Conservation (phyloP, 2,113 vertebrate species). For the Onychostoma macrolepis region DNA sequence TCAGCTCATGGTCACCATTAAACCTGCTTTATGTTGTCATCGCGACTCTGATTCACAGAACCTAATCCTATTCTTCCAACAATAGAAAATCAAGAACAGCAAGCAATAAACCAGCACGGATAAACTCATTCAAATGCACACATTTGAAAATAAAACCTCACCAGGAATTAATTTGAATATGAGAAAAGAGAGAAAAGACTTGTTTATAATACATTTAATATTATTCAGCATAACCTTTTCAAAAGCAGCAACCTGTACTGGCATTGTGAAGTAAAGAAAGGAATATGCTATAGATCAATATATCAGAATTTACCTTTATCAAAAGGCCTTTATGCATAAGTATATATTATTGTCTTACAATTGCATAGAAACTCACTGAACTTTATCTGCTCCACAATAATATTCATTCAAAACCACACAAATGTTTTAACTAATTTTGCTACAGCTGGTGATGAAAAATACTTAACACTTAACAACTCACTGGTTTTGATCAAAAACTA, state of each 20-base stretch:
- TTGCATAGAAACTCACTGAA: not conserved
- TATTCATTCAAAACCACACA: not conserved
- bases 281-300: not conserved
- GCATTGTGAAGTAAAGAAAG: not conserved
- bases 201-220: not conserved
- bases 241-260: not conserved
- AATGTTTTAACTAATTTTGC: not conserved
- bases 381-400: not conserved
- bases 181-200: not conserved
- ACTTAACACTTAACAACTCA: not conserved
- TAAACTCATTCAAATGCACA: not conserved
- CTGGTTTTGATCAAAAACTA: not conserved
- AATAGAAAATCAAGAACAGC: conserved; percentile 2
- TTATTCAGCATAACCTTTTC: not conserved
- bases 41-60: not conserved
- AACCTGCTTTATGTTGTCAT: not conserved
- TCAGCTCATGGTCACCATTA: not conserved
- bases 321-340: not conserved
- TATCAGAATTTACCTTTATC: not conserved
- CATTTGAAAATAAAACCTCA: not conserved
- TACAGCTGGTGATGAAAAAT: not conserved
- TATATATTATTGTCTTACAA: not conserved
- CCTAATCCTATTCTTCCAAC: not conserved
- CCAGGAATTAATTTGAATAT: not conserved
- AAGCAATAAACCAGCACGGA: not conserved